phyloP scores from a whole-genome alignment of 2,797 vertebrate species.

The Nasua narica region DNA sequence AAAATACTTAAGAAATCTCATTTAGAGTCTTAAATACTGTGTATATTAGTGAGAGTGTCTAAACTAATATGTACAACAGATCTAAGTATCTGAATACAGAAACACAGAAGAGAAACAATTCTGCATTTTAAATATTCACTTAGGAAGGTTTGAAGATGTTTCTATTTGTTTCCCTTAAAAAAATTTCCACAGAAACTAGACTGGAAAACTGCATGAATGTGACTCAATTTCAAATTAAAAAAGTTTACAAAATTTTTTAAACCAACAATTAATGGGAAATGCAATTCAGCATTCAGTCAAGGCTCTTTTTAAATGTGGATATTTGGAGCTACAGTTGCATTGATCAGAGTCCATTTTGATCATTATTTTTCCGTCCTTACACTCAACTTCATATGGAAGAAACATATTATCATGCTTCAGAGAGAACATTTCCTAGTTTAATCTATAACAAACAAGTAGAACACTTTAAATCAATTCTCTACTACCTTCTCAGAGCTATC shows the following conservation, averaged over 20 bases:
- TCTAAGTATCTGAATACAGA: constrained; percentile 78
- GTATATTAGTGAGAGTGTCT: constrained; percentile 89
- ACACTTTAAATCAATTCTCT: constrained; percentile 63
- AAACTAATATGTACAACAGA: constrained; percentile 86
- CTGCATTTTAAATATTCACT: constrained; percentile 81
- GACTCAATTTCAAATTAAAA: constrained; percentile 79
- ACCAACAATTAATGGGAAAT: constrained; percentile 56
- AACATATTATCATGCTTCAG: constrained; percentile 66
- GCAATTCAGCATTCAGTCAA: constrained; percentile 73
- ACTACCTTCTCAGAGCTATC: constrained; percentile 46
- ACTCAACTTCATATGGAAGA: constrained; percentile 63
- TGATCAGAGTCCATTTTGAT: constrained; percentile 65
- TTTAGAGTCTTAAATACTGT: constrained; percentile 87
- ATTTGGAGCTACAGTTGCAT: constrained; percentile 78
- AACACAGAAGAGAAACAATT: constrained; percentile 78
- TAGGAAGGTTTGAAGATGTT: constrained; percentile 75
- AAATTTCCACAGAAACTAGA: constrained; percentile 79
- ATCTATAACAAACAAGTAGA: constrained; percentile 63
- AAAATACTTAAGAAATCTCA: constrained; percentile 87
- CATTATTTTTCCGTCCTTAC: constrained; percentile 56
- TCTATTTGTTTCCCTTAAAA: constrained; percentile 77
- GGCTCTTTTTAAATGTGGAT: constrained; percentile 76
- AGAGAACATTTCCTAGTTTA: constrained; percentile 61
- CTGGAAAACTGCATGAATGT: constrained; percentile 77
- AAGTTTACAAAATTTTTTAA: constrained; percentile 78